Evolutionary conservation across 1,140 invertebrate species (phyloP).

Genomic region (Papilio dardanus): DNA sequence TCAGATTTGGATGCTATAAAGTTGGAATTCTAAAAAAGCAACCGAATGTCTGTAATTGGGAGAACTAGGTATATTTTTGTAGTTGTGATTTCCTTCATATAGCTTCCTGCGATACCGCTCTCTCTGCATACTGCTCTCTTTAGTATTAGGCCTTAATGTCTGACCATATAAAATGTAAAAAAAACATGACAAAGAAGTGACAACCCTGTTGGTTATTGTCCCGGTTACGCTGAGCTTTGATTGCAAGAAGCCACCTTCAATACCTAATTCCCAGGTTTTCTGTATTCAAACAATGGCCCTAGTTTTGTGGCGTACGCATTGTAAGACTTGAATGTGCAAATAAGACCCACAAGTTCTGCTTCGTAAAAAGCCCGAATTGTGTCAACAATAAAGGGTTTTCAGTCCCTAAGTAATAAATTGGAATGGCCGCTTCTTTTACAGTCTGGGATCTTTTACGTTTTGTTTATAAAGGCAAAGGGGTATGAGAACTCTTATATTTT

Average conservation of each 20-base stretch:
- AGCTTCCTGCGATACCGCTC: too few relatives aligned
- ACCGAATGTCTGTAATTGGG: too few relatives aligned
- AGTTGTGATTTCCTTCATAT: too few relatives aligned
- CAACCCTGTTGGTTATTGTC: not conserved
- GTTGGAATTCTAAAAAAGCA: too few relatives aligned
- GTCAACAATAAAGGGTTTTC: slow-evolving; percentile 34
- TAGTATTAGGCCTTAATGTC: not conserved
- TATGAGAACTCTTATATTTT: not conserved
- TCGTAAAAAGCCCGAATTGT: slow-evolving; percentile 28
- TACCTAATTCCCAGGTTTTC: slow-evolving; percentile 31
- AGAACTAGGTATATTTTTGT: too few relatives aligned
- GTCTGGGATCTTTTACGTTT: not conserved
- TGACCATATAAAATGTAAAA: not conserved
- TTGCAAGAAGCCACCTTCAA: slow-evolving; percentile 24
- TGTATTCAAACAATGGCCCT: slow-evolving; percentile 32
- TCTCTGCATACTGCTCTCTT: too few relatives aligned
- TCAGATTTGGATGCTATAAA: too few relatives aligned
- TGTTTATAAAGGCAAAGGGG: slow-evolving; percentile 1
- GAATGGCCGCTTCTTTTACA: slow-evolving; percentile 29
- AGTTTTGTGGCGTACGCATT: slow-evolving; percentile 24
- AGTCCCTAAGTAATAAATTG: slow-evolving; percentile 34
- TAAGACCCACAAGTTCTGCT: slow-evolving; percentile 29
- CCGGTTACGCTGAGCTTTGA: slow-evolving; percentile 7
- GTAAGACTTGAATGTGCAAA: slow-evolving; percentile 33
- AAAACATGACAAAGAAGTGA: not conserved